These are phyloP conservation scores for Neosilurus hyrtlii DNA, from an alignment of 2,797 vertebrate species.

Conservation along the genomic window DNA sequence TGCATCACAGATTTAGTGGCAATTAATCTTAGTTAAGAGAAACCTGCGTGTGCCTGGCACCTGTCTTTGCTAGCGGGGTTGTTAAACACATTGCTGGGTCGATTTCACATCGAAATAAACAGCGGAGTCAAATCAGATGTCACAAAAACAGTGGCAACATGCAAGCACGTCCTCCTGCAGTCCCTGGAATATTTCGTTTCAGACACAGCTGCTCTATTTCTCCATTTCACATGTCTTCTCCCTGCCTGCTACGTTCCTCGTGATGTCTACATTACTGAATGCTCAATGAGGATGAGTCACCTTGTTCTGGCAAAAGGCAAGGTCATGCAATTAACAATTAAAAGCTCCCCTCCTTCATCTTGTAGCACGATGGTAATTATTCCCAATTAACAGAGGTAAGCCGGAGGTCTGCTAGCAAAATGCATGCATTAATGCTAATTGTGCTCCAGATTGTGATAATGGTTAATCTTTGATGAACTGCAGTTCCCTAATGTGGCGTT, in stretches of 20 bases:
- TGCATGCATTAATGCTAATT: conserved; percentile 14
- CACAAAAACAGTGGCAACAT: neutral
- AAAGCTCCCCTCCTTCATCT: neutral
- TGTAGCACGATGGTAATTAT: conserved; percentile 9
- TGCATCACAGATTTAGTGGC: conserved; percentile 72
- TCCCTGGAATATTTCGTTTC: neutral
- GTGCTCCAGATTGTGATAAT: conserved; percentile 19
- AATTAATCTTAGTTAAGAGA: conserved; percentile 80
- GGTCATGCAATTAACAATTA: conserved; percentile 23
- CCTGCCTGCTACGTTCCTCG: neutral
- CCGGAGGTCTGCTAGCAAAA: conserved; percentile 7
- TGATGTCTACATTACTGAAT: conserved; percentile 35
- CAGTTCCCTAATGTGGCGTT: neutral
- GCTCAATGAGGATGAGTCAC: conserved; percentile 20
- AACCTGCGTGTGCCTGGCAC: conserved; percentile 59
- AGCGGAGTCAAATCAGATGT: conserved; percentile 3
- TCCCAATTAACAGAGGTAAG: conserved; percentile 29
- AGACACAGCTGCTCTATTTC: neutral
- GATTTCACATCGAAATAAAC: conserved; percentile 12
- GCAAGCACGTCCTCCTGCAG: conserved; percentile 8
- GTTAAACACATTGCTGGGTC: neutral
- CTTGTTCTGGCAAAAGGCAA: neutral
- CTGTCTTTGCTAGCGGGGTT: neutral
- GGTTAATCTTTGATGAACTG: conserved; percentile 18
- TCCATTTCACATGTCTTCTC: neutral